Conservation (phyloP, 30 jellyfish, hydroid and myxozoan species). For the Aurelia coerulea region DNA sequence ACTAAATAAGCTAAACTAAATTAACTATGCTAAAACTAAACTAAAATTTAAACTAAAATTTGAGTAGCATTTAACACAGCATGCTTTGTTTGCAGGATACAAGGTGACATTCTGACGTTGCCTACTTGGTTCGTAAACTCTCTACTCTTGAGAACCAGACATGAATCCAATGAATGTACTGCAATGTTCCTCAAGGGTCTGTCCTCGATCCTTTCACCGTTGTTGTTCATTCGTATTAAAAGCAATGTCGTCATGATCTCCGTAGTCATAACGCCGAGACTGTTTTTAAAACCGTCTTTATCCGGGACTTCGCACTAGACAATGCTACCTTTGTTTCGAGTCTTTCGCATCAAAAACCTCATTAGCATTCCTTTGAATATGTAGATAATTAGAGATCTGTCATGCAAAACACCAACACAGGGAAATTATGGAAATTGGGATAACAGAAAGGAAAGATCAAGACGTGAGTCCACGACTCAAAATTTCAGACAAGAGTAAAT, state of each 20-base stretch:
- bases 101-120: too few species aligned
- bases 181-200: too few species aligned
- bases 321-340: slow-evolving; percentile 34
- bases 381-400: slow-evolving; percentile 40
- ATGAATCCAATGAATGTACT: too few species aligned
- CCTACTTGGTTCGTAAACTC: too few species aligned
- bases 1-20: too few species aligned
- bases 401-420: slow-evolving; percentile 64
- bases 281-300: slow-evolving; percentile 12
- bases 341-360: slow-evolving; percentile 41
- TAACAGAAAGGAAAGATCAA: slow-evolving; percentile 39
- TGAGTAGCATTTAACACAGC: too few species aligned
- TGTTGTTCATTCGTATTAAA: neutral
- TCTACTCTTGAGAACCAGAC: too few species aligned
- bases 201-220: too few species aligned
- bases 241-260: neutral
- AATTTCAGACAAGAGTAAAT: slow-evolving; percentile 6
- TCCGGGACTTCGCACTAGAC: slow-evolving; percentile 52
- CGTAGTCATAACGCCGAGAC: slow-evolving; percentile 4
- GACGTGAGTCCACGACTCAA: slow-evolving; percentile 22
- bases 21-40: too few species aligned
- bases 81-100: too few species aligned
- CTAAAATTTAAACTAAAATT: too few species aligned
- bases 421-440: slow-evolving; percentile 46
- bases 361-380: slow-evolving; percentile 63